Evolutionary conservation across 2,797 vertebrate genomes (phyloP).

Genomic region (Antrozous pallidus): DNA sequence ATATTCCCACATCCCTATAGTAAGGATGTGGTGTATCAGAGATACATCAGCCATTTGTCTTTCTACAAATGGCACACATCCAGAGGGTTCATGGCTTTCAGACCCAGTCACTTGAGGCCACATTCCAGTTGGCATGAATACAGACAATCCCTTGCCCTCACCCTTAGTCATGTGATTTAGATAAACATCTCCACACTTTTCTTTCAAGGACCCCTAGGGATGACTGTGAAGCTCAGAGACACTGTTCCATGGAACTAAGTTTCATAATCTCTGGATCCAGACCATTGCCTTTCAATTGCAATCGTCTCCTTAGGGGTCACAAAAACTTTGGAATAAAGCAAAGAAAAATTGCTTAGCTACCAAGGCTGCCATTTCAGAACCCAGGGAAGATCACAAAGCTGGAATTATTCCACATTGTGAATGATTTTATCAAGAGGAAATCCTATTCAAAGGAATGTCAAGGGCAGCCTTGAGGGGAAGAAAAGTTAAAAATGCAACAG

Average conservation of each 20-base stretch:
- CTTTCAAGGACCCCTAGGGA: slow-evolving; percentile 47
- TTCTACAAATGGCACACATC: slow-evolving; percentile 29
- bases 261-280: slow-evolving; percentile 44
- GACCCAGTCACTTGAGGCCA: slow-evolving; percentile 7
- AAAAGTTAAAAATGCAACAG: slow-evolving; percentile 34
- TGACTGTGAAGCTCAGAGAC: slow-evolving; percentile 44
- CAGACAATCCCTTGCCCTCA: slow-evolving; percentile 48
- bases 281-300: slow-evolving; percentile 46
- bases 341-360: slow-evolving; percentile 48
- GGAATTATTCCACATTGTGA: slow-evolving; percentile 29
- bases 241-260: slow-evolving; percentile 25
- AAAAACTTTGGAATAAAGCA: slow-evolving; percentile 54
- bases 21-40: slow-evolving; percentile 9
- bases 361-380: slow-evolving; percentile 8
- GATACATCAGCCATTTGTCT: slow-evolving; percentile 38
- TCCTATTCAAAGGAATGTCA: slow-evolving; percentile 62
- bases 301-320: slow-evolving; percentile 16
- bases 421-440: slow-evolving; percentile 67
- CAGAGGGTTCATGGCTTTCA: slow-evolving; percentile 24
- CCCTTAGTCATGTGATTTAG: slow-evolving; percentile 55
- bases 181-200: slow-evolving; percentile 53
- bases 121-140: slow-evolving; percentile 46
- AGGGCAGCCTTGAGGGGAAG: slow-evolving; percentile 17
- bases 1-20: neutral
- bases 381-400: slow-evolving; percentile 39